phyloP scores from a whole-genome alignment of 1,140 invertebrate genomes.

The Neotoxoptera formosana region DNA sequence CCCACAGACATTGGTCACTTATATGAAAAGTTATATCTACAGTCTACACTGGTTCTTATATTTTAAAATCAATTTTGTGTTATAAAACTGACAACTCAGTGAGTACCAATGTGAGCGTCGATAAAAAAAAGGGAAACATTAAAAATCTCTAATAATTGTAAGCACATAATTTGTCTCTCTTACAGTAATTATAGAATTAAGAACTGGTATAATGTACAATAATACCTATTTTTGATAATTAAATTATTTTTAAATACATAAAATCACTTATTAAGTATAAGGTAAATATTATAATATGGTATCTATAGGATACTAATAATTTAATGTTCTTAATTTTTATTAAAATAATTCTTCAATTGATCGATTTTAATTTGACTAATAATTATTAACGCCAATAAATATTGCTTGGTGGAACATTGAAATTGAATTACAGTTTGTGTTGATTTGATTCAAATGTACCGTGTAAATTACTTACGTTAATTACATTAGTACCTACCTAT shows the following conservation, averaged over 20 bases:
- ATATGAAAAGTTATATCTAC: no score
- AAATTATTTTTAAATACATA: not conserved
- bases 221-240: not conserved
- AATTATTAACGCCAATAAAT: not conserved
- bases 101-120: not conserved
- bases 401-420: not conserved
- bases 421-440: not conserved
- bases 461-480: not conserved
- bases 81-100: no score
- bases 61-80: no score
- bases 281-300: no score
- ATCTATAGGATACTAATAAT: no score
- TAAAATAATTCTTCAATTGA: no score
- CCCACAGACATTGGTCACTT: no score
- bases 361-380: no score
- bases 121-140: not conserved
- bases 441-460: not conserved
- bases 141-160: not conserved
- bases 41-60: no score
- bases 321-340: no score
- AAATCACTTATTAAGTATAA: not conserved
- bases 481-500: not conserved
- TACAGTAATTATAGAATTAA: not conserved
- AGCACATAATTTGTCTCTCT: not conserved
- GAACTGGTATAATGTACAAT: not conserved